Percentiles rank a stretch among this genome's conserved stretches.
These are phyloP conservation scores for Ispidina picta DNA, from an alignment of 2,797 vertebrate genomes.

Conservation along the genomic window DNA sequence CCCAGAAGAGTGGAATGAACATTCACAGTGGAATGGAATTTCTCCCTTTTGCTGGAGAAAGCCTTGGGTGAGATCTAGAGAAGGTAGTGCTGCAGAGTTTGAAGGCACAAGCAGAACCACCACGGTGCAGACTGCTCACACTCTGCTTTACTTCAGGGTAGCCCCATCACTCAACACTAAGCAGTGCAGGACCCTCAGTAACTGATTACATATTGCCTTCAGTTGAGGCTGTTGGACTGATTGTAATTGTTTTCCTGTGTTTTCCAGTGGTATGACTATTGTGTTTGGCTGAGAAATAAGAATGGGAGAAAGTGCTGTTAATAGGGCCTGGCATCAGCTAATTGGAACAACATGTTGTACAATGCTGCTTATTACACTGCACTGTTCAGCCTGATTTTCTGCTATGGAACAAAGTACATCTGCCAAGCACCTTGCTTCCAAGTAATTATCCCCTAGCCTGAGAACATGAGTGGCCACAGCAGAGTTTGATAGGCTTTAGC, in stretches of 20 bases:
- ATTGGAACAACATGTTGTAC: neutral
- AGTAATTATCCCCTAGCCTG: neutral
- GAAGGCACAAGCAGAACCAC: neutral
- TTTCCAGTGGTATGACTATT: neutral
- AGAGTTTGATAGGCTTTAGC: neutral
- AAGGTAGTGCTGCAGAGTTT: neutral
- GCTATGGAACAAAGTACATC: neutral
- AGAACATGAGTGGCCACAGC: neutral
- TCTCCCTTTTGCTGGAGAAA: neutral
- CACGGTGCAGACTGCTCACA: neutral
- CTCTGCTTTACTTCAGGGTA: neutral
- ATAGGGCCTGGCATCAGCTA: conserved; percentile 3
- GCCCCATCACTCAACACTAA: neutral
- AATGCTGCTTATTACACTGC: neutral
- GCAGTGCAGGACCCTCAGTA: neutral
- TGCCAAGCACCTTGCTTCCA: conserved; percentile 1
- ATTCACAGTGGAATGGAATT: no score
- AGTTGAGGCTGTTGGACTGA: neutral
- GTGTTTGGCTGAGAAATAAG: conserved; percentile 22
- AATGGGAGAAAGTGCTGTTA: conserved; percentile 13
- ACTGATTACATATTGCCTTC: neutral
- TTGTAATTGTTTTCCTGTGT: neutral
- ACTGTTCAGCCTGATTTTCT: conserved; percentile 21
- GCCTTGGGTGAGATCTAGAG: neutral
- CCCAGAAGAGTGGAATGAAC: fast-evolving